phyloP scores from a whole-genome alignment of 2,888 invertebrate species.

The Petrolisthes cinctipes region DNA sequence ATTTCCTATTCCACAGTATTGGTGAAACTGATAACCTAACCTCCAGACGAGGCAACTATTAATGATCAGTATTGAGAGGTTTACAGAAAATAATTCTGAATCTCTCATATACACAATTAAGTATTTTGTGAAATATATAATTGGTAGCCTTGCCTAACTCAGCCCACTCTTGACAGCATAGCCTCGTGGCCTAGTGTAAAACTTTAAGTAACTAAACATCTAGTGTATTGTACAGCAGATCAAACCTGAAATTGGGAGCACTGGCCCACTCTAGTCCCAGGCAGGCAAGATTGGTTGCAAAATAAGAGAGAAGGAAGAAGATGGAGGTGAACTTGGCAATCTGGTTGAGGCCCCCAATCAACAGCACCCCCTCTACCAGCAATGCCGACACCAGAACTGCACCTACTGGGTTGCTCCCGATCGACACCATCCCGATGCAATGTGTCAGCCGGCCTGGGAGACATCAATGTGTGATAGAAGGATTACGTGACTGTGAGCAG shows the following conservation, averaged over 20 bases:
- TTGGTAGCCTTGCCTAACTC: too few species aligned
- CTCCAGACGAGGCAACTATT: too few species aligned
- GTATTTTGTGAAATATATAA: background rate
- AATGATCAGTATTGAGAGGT: too few species aligned
- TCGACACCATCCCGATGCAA: conserved; percentile 45
- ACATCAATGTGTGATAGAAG: background rate
- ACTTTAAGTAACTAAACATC: too few species aligned
- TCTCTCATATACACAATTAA: background rate
- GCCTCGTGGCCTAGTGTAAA: too few species aligned
- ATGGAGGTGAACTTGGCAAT: conserved; percentile 98
- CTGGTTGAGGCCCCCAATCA: conserved; percentile 87
- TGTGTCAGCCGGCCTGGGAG: conserved; percentile 42
- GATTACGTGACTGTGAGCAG: too few species aligned
- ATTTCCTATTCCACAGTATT: too few species aligned
- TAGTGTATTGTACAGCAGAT: too few species aligned
- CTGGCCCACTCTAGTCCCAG: conserved; percentile 95
- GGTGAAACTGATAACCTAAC: too few species aligned
- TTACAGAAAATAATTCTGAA: too few species aligned
- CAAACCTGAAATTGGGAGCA: conserved; percentile 94
- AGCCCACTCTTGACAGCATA: too few species aligned
- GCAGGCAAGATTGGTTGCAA: conserved; percentile 96
- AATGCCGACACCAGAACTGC: conserved; percentile 55
- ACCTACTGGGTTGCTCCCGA: conserved; percentile 57
- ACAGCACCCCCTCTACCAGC: conserved; percentile 54
- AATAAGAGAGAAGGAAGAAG: conserved; percentile 94